Evolutionary conservation across 2,797 vertebrate genomes (phyloP).

Genomic region (Pteropus rufus): DNA sequence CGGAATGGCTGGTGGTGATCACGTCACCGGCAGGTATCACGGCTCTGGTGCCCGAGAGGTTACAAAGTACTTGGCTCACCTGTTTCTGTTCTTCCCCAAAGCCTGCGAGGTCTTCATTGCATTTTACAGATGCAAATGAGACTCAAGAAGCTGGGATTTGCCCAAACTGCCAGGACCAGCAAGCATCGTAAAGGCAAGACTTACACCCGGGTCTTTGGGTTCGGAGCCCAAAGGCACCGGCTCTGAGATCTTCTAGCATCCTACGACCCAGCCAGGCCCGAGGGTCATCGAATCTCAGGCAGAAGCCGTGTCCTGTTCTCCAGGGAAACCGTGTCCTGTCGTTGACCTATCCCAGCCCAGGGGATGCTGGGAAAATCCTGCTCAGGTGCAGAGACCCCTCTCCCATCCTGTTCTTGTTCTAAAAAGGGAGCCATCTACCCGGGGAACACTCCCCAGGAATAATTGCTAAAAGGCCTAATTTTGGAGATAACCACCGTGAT

Average conservation of each 20-base stretch:
- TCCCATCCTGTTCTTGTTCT: neutral
- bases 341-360: neutral
- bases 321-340: rapidly evolving
- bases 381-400: neutral
- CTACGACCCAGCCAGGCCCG: too few species aligned
- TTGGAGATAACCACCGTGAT: conserved; percentile 43
- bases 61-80: neutral
- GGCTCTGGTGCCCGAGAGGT: neutral
- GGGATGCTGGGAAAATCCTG: conserved; percentile 49
- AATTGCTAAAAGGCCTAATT: conserved; percentile 56
- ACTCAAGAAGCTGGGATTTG: neutral
- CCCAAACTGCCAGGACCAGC: neutral
- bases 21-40: rapidly evolving
- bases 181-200: neutral
- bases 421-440: neutral
- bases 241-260: neutral
- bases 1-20: neutral
- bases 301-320: neutral
- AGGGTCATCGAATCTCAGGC: neutral
- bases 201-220: neutral
- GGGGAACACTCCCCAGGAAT: neutral
- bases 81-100: neutral
- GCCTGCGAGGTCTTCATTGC: neutral
- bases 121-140: neutral
- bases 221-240: neutral